A percentile compares a stretch with the other conserved stretches of the same genome.
phyloP scores from a whole-genome alignment of 1,140 invertebrate genomes.

The Nilaparvata lugens region DNA sequence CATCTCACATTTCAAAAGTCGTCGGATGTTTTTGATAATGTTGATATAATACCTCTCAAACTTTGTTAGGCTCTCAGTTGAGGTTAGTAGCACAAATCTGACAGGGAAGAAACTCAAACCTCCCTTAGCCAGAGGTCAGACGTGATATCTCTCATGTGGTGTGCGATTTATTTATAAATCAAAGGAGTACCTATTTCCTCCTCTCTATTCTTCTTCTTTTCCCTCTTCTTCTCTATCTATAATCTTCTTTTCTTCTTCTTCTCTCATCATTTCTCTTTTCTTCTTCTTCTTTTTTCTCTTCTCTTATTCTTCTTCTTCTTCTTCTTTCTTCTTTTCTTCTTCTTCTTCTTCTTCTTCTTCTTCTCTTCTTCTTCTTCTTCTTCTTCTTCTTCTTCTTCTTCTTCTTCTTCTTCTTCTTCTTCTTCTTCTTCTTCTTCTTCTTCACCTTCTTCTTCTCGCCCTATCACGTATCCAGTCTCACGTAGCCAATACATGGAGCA shows the following conservation, averaged over 20 bases:
- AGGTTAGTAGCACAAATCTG: no score
- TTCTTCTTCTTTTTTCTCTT: conserved; percentile 12
- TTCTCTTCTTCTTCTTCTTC: conserved; percentile 3
- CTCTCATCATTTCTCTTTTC: neutral
- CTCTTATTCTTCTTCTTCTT: neutral
- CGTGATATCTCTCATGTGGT: no score
- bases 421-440: neutral
- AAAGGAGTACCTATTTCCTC: no score
- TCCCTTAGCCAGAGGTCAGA: no score
- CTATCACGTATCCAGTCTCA: no score
- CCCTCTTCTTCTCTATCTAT: neutral
- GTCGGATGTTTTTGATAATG: neutral
- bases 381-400: conserved; percentile 3
- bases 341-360: neutral
- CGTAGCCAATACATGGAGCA: no score
- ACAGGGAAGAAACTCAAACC: no score
- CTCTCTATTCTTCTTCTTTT: neutral
- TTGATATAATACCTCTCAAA: no score
- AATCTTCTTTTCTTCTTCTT: conserved; percentile 3
- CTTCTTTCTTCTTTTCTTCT: neutral
- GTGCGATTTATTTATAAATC: no score
- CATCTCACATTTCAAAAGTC: no score
- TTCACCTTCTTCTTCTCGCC: neutral
- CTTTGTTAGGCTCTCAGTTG: no score
- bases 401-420: conserved; percentile 2